Base-by-base conservation (phyloP, 2,113 vertebrate species). In the Dipodomys merriami region DNA sequence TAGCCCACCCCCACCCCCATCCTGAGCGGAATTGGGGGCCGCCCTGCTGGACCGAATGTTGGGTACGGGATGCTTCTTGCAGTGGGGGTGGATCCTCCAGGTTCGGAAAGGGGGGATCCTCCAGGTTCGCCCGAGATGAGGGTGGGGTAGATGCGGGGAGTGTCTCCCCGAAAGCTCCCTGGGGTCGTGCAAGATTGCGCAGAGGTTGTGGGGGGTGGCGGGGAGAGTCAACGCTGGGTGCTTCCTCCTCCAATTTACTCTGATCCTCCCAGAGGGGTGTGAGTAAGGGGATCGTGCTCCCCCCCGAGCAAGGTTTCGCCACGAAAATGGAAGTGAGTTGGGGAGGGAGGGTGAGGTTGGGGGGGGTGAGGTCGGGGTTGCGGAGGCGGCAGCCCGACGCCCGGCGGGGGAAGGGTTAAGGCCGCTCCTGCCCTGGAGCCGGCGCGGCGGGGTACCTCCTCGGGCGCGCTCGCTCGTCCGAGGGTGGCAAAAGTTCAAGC, bases 401-500 rank as follows among this genome's bases (percentile, higher is more conserved):
- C 83, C 44, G 92, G 97, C 64, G 68, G 85, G 15, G 93, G 74
- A 97, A 96, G 98, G 96, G 98, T 98, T 98, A 98, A 97, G 23
- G 80, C 91, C 77, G 95, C 96, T 94, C 84, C 85, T 4, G 86
- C 90, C 95, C 96, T 96, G 97, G 97, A 97, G 98, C 96, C 98
- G 96, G 97, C 77, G 90, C 97, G 97, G 97, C 97, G 97, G 96
- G 97, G 97, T 98, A 97, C 98, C 94, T 98, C 98, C 97, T 97
- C 96, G 96, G 97, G 95, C 97, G 97, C 96, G 95, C 97, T 97
- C 95, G 97, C 98, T 97, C 96, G 98, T 97, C 98, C 98, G 97
- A 98, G 98, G 97, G 98, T 98, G 98, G 98, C 98, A 98, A 98
- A 99, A 98, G 98, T 98, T 98, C 97, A 98, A 97, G 95, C 98